Evolutionary conservation across 2,888 invertebrate species (phyloP).

Genomic region (Strigamia crassipes): DNA sequence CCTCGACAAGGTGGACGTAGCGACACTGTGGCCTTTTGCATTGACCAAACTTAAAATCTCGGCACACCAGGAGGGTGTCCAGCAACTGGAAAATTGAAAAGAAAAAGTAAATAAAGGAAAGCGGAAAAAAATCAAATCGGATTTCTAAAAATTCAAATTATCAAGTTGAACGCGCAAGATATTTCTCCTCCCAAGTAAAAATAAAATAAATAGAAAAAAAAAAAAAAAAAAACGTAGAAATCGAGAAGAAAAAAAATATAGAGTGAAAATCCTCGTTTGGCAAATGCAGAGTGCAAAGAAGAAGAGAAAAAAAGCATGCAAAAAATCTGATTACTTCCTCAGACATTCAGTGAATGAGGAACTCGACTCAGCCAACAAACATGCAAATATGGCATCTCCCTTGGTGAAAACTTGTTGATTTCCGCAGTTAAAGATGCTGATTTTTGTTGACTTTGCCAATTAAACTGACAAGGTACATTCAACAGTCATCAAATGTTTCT

Average conservation of each 20-base stretch:
- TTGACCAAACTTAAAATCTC: constrained; percentile 99
- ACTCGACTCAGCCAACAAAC: constrained; percentile 40
- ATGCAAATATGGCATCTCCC: constrained; percentile 40
- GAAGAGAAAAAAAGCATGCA: not conserved
- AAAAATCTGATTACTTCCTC: constrained; percentile 42
- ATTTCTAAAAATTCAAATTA: constrained; percentile 29
- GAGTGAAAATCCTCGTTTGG: constrained; percentile 44
- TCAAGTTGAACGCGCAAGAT: constrained; percentile 36
- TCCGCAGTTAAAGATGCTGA: constrained; percentile 32
- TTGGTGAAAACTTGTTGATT: constrained; percentile 35
- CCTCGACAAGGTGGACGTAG: constrained; percentile 97
- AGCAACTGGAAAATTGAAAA: constrained; percentile 82
- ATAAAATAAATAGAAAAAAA: constrained; percentile 15
- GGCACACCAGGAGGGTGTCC: constrained; percentile 99
- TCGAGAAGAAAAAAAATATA: not conserved
- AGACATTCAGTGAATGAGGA: constrained; percentile 35
- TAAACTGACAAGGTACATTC: constrained; percentile 33
- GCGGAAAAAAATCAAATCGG: not conserved
- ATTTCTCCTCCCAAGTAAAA: constrained; percentile 26
- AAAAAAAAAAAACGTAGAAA: not conserved
- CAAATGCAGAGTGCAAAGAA: constrained; percentile 28
- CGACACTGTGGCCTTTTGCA: constrained; percentile 93
- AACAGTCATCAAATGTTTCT: not conserved
- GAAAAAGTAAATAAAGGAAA: constrained; percentile 37
- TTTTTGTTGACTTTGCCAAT: constrained; percentile 37